Percentiles rank a stretch among this genome's conserved stretches.
Conservation (phyloP, 2,113 vertebrate genomes). For the Osmerus eperlanus region DNA sequence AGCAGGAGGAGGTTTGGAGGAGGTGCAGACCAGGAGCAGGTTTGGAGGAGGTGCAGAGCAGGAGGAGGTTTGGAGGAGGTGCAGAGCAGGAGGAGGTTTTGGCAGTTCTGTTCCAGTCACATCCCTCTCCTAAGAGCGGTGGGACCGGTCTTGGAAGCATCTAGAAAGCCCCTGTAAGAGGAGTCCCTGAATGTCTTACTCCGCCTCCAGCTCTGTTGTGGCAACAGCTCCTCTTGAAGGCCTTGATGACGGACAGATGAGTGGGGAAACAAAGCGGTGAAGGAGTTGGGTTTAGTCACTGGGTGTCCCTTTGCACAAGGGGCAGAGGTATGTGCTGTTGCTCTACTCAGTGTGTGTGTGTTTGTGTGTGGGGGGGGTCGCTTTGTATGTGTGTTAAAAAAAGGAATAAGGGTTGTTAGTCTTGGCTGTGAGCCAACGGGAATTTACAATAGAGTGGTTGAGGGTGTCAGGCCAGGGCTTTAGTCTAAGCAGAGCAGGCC, state of each 20-base stretch:
- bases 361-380: no score
- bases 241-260: conserved; percentile 26
- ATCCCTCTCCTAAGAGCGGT: not conserved
- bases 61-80: no score
- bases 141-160: no score
- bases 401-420: not conserved
- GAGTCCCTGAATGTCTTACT: conserved; percentile 7
- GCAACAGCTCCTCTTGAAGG: conserved; percentile 24
- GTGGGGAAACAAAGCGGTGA: conserved; percentile 24
- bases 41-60: no score
- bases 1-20: no score
- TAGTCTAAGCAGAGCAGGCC: not conserved
- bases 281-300: conserved; percentile 24
- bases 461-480: not conserved
- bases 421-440: not conserved
- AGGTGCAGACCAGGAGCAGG: no score
- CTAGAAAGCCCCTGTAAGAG: not conserved
- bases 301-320: conserved; percentile 22
- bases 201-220: conserved; percentile 16
- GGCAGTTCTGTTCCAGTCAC: not conserved
- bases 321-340: conserved; percentile 11
- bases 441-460: not conserved
- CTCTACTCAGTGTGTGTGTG: not conserved
- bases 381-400: not conserved
- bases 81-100: no score